phyloP scores from a whole-genome alignment of 2,888 invertebrate species.

The Pinctada fucata region DNA sequence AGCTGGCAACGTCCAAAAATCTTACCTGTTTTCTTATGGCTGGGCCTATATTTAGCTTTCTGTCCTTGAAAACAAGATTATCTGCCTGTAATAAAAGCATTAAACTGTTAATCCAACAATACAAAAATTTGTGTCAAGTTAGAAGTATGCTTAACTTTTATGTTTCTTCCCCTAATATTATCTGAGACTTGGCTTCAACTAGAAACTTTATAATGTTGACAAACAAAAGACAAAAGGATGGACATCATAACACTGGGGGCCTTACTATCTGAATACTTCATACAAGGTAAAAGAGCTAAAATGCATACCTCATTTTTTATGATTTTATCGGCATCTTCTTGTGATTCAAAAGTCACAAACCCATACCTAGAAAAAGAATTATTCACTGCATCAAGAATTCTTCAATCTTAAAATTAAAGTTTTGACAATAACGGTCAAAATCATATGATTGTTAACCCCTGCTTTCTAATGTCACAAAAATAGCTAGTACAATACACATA shows the following conservation, averaged over 20 bases:
- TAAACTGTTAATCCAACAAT: neutral
- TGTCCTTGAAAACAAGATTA: slow-evolving; percentile 86
- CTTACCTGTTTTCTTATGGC: slow-evolving; percentile 85
- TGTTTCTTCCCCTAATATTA: neutral
- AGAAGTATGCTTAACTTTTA: no score
- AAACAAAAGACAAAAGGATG: neutral
- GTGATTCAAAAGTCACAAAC: slow-evolving; percentile 90
- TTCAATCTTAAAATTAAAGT: neutral
- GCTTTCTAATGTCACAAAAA: no score
- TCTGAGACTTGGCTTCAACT: neutral
- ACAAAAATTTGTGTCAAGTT: neutral
- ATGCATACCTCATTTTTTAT: slow-evolving; percentile 79
- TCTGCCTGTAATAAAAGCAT: slow-evolving; percentile 81
- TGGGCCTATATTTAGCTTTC: slow-evolving; percentile 90
- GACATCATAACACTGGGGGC: no score
- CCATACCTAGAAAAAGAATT: slow-evolving; percentile 81
- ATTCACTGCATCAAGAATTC: neutral
- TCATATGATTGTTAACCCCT: no score
- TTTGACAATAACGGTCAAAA: no score
- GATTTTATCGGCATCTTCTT: slow-evolving; percentile 85
- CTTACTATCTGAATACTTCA: no score
- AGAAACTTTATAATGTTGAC: neutral
- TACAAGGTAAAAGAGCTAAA: no score
- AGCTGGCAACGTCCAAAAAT: no score
- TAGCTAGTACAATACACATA: no score